A percentile compares a stretch with the other conserved stretches of the same genome.
Evolutionary conservation across 2,797 vertebrate species (phyloP).

Genomic region (Melanotaenia pygmaea): DNA sequence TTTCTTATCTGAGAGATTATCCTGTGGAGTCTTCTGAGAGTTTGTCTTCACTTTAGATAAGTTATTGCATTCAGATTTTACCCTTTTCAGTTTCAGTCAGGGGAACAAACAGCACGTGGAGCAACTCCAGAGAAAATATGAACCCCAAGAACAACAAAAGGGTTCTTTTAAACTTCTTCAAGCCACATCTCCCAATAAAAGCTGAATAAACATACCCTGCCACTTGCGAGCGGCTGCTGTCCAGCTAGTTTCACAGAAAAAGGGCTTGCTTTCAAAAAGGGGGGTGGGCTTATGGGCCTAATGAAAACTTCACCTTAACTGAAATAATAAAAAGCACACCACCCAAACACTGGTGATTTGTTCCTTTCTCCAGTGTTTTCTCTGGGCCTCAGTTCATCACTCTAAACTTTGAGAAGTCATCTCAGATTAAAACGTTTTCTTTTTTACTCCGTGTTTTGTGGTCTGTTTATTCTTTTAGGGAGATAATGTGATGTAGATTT

Average conservation of each 20-base stretch:
- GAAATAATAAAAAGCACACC: conserved; percentile 79
- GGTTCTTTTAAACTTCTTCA: conserved; percentile 87
- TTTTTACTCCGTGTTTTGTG: conserved; percentile 41
- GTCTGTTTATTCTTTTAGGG: conserved; percentile 44
- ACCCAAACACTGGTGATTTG: conserved; percentile 71
- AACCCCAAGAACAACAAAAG: conserved; percentile 86
- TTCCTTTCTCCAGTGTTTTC: conserved; percentile 62
- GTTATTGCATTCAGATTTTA: conserved; percentile 74
- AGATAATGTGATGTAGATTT: conserved; percentile 43
- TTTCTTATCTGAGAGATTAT: conserved; percentile 71
- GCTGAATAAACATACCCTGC: conserved; percentile 88
- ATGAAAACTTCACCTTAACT: conserved; percentile 83
- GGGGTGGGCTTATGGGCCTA: conserved; percentile 69
- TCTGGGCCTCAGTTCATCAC: conserved; percentile 47
- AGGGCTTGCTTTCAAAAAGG: conserved; percentile 64
- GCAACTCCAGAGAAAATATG: conserved; percentile 83
- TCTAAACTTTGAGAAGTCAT: conserved; percentile 14
- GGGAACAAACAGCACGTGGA: conserved; percentile 77
- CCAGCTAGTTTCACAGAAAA: conserved; percentile 75
- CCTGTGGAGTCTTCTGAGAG: conserved; percentile 52
- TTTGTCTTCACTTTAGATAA: conserved; percentile 78
- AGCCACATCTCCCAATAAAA: conserved; percentile 88
- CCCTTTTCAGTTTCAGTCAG: conserved; percentile 66
- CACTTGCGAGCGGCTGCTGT: conserved; percentile 81
- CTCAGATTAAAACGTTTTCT: conserved; percentile 30